Base-by-base conservation (phyloP, 2,888 invertebrate species). In the Hirtodrosophila trivittata region DNA sequence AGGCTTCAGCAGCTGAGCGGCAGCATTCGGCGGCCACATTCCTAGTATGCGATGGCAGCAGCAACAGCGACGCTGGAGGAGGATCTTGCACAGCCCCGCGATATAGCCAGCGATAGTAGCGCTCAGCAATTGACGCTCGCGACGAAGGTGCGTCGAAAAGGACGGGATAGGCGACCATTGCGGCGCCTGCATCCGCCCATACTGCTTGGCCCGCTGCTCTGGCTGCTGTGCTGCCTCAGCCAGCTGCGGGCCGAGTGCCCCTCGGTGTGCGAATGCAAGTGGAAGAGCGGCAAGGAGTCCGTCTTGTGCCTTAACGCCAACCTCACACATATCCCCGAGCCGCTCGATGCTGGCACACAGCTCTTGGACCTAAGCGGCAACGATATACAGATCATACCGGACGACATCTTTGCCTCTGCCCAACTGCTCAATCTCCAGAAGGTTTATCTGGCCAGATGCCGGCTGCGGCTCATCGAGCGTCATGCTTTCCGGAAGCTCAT, bases 281-380 rank as follows among this genome's bases (percentile, higher is more conserved):
- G 96, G 96, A 95, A 95, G 90, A 94, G 94, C 88, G 96, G 96
- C 84, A 96, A 96, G 91, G 96, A 96, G 91, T 95, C 95, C 45
- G 96, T 95, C 56, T 92, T 95, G 82, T 97, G 96, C 91, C 93
- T 93, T 80, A 94, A 94, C 89, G 95, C 95, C 63, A 95, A 95
- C 88, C 92, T 96, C 80, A 93, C 94, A 77, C 92, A 93, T 85
- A 93, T 96, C 76, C 96, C 96, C 28, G 92, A 92, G 43, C 94
- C 94, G 67, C 92, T 96, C 64, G 96, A 95, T 77, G 93, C 94
- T 64, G 94, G 95, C 76, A 96, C 96, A 26, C 96, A 96, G 90
- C 93, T 95, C 47, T 92, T 97, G 55, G 95, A 96, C 88, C 92
- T 97, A 47, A 93, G 95, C 12, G 94, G 94, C 65, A 97, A 96